Percentiles rank a stretch among this genome's conserved stretches.
These are phyloP conservation scores for Euwallacea fornicatus DNA, from an alignment of 1,140 invertebrate genomes.

Conservation along the genomic window DNA sequence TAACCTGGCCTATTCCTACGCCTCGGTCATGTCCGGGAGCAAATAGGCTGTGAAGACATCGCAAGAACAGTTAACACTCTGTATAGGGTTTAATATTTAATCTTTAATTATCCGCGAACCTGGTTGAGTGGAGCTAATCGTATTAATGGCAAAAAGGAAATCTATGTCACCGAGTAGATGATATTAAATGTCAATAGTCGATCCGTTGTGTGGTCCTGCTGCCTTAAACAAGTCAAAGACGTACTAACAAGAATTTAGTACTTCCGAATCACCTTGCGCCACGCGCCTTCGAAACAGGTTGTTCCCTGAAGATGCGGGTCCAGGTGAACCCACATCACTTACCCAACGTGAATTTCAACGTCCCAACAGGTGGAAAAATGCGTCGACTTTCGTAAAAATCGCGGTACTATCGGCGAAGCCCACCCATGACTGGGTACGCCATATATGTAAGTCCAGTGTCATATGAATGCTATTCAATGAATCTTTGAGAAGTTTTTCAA, in stretches of 20 bases:
- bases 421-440: neutral
- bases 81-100: neutral
- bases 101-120: neutral
- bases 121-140: neutral
- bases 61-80: neutral
- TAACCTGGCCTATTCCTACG: too few relatives aligned
- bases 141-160: neutral
- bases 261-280: constrained; percentile 25
- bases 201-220: neutral
- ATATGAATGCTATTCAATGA: constrained; percentile 17
- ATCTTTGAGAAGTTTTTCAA: constrained; percentile 21
- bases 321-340: constrained; percentile 37
- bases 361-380: constrained; percentile 20
- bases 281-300: constrained; percentile 26
- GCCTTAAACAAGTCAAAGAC: too few relatives aligned
- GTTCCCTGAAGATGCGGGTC: constrained; percentile 37
- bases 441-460: constrained; percentile 2
- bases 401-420: constrained; percentile 3
- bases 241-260: neutral
- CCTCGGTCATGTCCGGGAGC: neutral
- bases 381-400: neutral
- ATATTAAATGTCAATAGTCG: constrained; percentile 1
- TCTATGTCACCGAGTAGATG: neutral
- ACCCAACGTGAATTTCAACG: constrained; percentile 10
- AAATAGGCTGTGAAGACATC: constrained; percentile 4